Percentiles rank a stretch among this genome's conserved stretches.
Conservation (phyloP, 2,113 vertebrate species). For the Ptilorrhoa leucosticta region DNA sequence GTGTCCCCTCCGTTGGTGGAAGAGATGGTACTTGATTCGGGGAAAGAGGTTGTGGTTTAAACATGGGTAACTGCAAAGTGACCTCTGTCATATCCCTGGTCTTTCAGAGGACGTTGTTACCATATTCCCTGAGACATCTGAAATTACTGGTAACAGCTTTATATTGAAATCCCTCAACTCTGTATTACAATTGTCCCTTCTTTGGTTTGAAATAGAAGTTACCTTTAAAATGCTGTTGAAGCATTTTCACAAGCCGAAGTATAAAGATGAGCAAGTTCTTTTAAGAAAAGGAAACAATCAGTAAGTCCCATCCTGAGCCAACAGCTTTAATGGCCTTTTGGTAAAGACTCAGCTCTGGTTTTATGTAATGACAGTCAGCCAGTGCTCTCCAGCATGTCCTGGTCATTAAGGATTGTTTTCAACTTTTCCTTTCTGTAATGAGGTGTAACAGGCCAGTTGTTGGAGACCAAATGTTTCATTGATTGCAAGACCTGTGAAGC, state of each 20-base stretch:
- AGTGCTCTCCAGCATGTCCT: constrained; percentile 26
- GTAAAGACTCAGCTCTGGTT: not conserved
- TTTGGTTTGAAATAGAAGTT: not conserved
- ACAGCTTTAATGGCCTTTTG: not conserved
- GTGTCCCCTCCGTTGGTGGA: not conserved
- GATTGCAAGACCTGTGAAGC: not conserved
- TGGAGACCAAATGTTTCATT: constrained; percentile 29
- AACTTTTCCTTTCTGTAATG: not conserved
- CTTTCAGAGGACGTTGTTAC: not conserved
- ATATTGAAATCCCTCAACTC: not conserved
- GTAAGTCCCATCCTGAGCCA: not conserved
- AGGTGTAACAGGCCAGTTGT: not conserved
- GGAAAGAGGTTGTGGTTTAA: not conserved
- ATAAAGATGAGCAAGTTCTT: not conserved
- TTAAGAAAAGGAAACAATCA: not conserved
- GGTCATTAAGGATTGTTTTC: constrained; percentile 51
- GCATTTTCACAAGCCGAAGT: not conserved
- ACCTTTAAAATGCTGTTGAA: not conserved
- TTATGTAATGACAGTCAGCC: not conserved
- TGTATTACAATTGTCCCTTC: not conserved
- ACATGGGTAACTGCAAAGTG: not conserved
- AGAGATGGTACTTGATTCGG: not conserved
- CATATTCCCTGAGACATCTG: not conserved
- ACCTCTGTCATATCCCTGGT: not conserved
- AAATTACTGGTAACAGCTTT: not conserved